Base-by-base conservation (phyloP, 1,140 invertebrate genomes). In the Physella acuta region DNA sequence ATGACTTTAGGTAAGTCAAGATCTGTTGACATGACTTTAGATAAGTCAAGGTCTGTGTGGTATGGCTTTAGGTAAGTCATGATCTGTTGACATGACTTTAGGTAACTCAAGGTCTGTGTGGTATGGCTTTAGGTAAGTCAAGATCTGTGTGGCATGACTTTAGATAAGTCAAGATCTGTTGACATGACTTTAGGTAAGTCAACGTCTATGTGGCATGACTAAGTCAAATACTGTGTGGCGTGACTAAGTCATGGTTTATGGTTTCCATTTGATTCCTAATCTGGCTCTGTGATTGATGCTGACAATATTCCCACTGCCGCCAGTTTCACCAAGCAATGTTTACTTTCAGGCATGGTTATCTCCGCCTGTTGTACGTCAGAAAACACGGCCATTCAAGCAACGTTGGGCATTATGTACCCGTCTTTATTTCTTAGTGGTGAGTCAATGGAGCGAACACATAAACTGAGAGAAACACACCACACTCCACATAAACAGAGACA, bases 141-240 rank as follows among this genome's bases (percentile, higher is more conserved):
- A 68, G 94, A 94, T 3, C 81, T 95, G 0, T 94, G 94, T 82
- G 95, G 95, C 75, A 97, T 97, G 95, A 92, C 91, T 71, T 95
- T 95, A 78, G 92, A 92, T 79, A 61, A 70, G 71, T 72, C 24
- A 34, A 70, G 31, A 11, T 20, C 51, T 71, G 26, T 53, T 33
- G 20, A 36, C 56, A 17, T 31, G 8, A n/a, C n/a, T n/a, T n/a
- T n/a, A n/a, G n/a, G n/a, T n/a, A n/a, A n/a, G n/a, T n/a, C 88
- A 87, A 68, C 94, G 95, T 3, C 81, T 95, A 0, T 94, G 94
- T 82, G 95, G 95, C 75, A 97, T 97, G 95, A 92, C 91, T 71
- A n/a, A n/a, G n/a, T n/a, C n/a, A n/a, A n/a, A n/a, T n/a, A n/a
- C n/a, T n/a, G n/a, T n/a, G n/a, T n/a, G n/a, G n/a, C n/a, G n/a